Conservation (phyloP, 2,888 invertebrate genomes). For the Phengaris alcon region DNA sequence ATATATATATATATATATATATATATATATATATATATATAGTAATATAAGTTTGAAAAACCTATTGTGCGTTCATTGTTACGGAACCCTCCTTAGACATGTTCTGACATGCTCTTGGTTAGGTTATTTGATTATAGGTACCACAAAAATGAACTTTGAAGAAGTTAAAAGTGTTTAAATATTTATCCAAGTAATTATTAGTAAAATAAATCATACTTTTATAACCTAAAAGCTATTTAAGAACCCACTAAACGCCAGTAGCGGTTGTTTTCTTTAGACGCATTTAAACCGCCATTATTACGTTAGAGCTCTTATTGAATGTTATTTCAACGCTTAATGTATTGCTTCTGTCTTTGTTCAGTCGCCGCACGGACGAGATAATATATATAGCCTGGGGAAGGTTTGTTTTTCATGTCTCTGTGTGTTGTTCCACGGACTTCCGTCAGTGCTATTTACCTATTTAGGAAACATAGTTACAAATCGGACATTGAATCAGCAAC, state of each 20-base stretch:
- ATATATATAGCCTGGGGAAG: background rate
- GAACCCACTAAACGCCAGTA: background rate
- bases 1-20: too few relatives aligned
- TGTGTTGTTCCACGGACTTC: background rate
- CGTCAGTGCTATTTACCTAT: background rate
- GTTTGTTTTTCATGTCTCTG: background rate
- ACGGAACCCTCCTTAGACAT: too few relatives aligned
- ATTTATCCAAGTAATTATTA: background rate
- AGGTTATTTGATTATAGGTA: too few relatives aligned
- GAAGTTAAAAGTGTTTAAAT: background rate
- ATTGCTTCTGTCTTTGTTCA: background rate
- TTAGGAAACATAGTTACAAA: background rate
- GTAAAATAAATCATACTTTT: background rate
- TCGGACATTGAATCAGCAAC: background rate
- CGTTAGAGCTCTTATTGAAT: background rate
- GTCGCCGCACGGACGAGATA: background rate
- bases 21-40: too few relatives aligned
- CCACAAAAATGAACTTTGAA: too few relatives aligned
- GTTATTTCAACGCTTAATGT: slow-evolving; percentile 5
- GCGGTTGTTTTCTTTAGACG: slow-evolving; percentile 1
- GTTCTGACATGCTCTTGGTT: too few relatives aligned
- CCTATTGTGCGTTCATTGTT: too few relatives aligned
- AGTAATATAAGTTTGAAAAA: too few relatives aligned
- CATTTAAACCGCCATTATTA: background rate
- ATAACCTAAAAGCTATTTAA: background rate